phyloP scores from a whole-genome alignment of 2,888 invertebrate genomes.

The Antheraea yamamai region DNA sequence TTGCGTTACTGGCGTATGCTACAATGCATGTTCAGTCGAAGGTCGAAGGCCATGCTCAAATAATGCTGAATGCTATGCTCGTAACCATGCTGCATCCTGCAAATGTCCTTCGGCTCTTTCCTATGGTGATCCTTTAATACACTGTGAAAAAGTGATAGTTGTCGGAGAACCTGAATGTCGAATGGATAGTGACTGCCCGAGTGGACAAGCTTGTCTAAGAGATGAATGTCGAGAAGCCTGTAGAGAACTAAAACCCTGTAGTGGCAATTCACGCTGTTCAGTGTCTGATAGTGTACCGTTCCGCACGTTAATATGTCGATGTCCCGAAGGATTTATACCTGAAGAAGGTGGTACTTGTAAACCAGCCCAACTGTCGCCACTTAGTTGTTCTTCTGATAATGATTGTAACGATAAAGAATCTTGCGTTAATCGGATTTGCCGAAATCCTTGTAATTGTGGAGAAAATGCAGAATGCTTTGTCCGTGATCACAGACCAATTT shows the following conservation, averaged over 20 bases:
- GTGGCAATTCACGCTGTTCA: conserved; percentile 87
- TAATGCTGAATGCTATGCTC: conserved; percentile 90
- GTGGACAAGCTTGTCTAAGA: conserved; percentile 90
- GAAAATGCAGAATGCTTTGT: conserved; percentile 91
- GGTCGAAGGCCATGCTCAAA: conserved; percentile 89
- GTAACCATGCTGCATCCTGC: conserved; percentile 91
- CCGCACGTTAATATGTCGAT: conserved; percentile 93
- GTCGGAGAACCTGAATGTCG: conserved; percentile 86
- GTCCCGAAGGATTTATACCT: conserved; percentile 92
- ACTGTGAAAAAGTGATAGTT: conserved; percentile 83
- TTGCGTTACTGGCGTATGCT: conserved; percentile 87
- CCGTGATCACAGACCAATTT: conserved; percentile 91
- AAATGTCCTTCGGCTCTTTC: conserved; percentile 91
- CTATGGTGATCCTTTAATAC: conserved; percentile 89
- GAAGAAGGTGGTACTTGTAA: conserved; percentile 90
- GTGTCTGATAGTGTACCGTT: conserved; percentile 93
- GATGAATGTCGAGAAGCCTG: conserved; percentile 91
- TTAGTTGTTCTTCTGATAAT: conserved; percentile 89
- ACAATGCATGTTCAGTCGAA: conserved; percentile 88
- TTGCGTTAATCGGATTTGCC: conserved; percentile 92
- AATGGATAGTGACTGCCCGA: conserved; percentile 90
- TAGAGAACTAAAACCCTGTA: conserved; percentile 88
- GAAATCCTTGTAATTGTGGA: conserved; percentile 94
- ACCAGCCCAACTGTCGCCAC: conserved; percentile 85
- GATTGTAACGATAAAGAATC: conserved; percentile 91